These are phyloP conservation scores for Myrmophylax atrothorax DNA, from an alignment of 2,113 vertebrate species.

Conservation along the genomic window DNA sequence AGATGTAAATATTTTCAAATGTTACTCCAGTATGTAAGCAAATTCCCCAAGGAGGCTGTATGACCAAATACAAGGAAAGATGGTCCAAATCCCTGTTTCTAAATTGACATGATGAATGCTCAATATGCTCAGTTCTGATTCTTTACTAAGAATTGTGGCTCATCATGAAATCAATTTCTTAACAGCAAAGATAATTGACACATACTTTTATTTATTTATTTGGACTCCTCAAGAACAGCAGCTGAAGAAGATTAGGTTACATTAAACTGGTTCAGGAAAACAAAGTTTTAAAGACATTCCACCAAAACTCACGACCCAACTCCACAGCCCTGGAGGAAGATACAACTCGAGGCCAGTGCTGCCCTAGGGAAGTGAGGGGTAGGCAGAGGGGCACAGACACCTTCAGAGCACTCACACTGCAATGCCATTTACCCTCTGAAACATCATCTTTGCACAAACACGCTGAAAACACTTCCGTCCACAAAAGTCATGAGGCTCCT, in stretches of 20 bases:
- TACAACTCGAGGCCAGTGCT: accelerated
- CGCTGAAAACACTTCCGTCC: background rate
- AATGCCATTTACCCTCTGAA: background rate
- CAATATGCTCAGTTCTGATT: background rate
- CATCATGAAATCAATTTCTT: background rate
- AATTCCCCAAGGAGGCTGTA: background rate
- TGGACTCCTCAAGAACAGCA: background rate
- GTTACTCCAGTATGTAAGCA: conserved; percentile 38
- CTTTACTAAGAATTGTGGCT: background rate
- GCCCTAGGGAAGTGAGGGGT: background rate
- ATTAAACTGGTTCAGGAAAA: background rate
- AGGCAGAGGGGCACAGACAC: background rate
- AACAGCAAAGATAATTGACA: background rate
- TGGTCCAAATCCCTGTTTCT: background rate
- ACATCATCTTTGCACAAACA: background rate
- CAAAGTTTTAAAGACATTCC: background rate
- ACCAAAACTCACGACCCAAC: background rate
- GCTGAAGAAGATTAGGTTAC: conserved; percentile 24
- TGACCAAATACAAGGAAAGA: background rate
- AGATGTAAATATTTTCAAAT: conserved; percentile 55
- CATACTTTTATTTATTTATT: background rate
- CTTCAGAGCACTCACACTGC: background rate
- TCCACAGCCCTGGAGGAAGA: background rate
- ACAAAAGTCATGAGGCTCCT: background rate
- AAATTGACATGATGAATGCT: background rate